Conservation (phyloP, 35 echinoderm and acorn worm genomes). For the Hemicentrotus pulcherrimus region DNA sequence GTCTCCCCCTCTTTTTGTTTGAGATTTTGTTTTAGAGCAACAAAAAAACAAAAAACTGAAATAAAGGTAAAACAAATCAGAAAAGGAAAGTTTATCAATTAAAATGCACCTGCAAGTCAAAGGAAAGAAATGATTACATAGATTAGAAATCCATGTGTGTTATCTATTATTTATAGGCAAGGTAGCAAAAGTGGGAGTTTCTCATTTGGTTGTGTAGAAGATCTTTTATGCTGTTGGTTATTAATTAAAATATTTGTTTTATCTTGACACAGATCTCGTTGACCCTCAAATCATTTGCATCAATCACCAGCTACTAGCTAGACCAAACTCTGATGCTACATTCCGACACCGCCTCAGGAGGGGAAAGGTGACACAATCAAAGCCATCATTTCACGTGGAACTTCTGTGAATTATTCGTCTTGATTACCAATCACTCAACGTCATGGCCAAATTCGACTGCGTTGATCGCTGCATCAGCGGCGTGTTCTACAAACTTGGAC, state of each 20-base stretch:
- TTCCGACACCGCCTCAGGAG: not conserved
- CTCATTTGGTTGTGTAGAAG: not conserved
- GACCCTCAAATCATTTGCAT: not conserved
- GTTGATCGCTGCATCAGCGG: conserved; percentile 79
- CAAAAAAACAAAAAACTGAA: too few relatives aligned
- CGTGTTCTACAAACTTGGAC: conserved; percentile 74
- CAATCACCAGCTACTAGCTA: not conserved
- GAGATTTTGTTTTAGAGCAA: too few relatives aligned
- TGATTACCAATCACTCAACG: not conserved
- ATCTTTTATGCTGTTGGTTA: not conserved
- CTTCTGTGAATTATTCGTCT: not conserved
- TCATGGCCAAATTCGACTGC: conserved; percentile 80
- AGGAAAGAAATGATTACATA: too few relatives aligned
- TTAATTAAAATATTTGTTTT: not conserved
- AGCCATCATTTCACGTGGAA: not conserved
- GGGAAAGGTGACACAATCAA: not conserved
- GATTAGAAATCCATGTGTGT: not conserved
- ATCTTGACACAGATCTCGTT: not conserved
- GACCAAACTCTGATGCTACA: conserved; percentile 16
- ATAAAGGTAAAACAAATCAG: too few relatives aligned
- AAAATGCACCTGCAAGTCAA: too few relatives aligned
- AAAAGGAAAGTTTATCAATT: too few relatives aligned
- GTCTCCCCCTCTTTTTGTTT: too few relatives aligned
- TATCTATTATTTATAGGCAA: not conserved
- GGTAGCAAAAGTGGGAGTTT: not conserved